Base-by-base conservation (phyloP, 2,888 invertebrate genomes). In the Aspidiotus rigidus region DNA sequence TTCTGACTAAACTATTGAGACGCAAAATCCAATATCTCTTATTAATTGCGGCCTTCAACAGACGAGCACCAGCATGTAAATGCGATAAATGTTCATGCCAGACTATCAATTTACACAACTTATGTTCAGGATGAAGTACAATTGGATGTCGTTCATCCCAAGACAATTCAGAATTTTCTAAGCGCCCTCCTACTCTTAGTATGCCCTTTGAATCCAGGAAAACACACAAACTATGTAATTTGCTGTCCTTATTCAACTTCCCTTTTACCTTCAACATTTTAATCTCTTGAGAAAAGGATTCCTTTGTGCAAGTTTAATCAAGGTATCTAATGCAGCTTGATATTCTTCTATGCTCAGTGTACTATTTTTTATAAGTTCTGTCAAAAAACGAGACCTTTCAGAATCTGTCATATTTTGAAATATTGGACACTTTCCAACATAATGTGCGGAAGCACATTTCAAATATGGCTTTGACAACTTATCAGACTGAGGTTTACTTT, bases 171-270 rank as follows among this genome's bases (percentile, higher is more conserved):
- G 72, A 61, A 60, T 73, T 49, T 17, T 57, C n/a, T n/a, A 74
- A 63, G 64, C 74, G 53, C 13, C 73, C 73, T 15, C 73, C 74
- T 5, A 74, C 72, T 64, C 73, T 56, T 15, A 70, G 59, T 13
- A 74, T 15, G n/a, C 64, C 66, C 7, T 59, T 28, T 0, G 70
- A 28, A 60, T 74, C 73, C 5, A 74, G 8, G 67, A 72, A 73
- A 44, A 73, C 73, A 57, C 53, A 16, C 15, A 72, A 44, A 28
- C 7, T 11, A 17, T 39, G 15, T n/a, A 70, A 3, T n/a, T 9
- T 39, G 13, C 40, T 62, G 28, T 28, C 15, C 28, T 64, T 10
- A 41, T 13, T 13, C 39, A 28, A 2, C 17, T 61, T 11, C 39
- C 15, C 40, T 2, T n/a, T 39, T 3, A 3, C 40, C 17, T 39